These are phyloP conservation scores for Thymallus thymallus DNA, from an alignment of 2,113 vertebrate species.

Conservation along the genomic window DNA sequence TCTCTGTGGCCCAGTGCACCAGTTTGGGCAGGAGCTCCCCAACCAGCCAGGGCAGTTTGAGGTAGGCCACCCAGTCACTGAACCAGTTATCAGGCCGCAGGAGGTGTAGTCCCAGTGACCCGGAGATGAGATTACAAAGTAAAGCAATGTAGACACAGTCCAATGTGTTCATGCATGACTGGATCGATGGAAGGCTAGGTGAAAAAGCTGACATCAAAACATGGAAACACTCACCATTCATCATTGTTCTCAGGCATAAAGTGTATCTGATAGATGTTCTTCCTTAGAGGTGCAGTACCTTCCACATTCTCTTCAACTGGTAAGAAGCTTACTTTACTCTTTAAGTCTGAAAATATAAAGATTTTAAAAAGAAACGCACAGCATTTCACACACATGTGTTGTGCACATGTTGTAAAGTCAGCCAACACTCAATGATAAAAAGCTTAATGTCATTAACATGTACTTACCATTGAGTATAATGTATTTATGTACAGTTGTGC, in stretches of 20 bases:
- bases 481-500: conserved; percentile 63
- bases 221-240: conserved; percentile 77
- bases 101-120: conserved; percentile 81
- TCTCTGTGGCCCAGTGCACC: conserved; percentile 81
- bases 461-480: conserved; percentile 75
- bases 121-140: conserved; percentile 35
- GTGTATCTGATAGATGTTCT: conserved; percentile 84
- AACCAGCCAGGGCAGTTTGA: conserved; percentile 82
- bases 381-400: neutral
- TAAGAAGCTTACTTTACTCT: conserved; percentile 78
- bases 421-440: neutral
- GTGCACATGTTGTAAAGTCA: neutral
- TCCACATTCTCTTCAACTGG: conserved; percentile 78
- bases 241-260: conserved; percentile 61
- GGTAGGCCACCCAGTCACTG: conserved; percentile 82
- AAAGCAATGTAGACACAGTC: neutral
- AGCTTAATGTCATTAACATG: neutral
- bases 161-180: neutral
- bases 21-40: conserved; percentile 80
- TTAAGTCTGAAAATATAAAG: conserved; percentile 70
- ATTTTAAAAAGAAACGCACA: neutral
- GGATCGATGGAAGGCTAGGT: neutral
- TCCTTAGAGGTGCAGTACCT: conserved; percentile 65
- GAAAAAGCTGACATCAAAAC: neutral
- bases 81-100: conserved; percentile 80